phyloP scores from a whole-genome alignment of 2,113 vertebrate species.

The Chitala chitala region DNA sequence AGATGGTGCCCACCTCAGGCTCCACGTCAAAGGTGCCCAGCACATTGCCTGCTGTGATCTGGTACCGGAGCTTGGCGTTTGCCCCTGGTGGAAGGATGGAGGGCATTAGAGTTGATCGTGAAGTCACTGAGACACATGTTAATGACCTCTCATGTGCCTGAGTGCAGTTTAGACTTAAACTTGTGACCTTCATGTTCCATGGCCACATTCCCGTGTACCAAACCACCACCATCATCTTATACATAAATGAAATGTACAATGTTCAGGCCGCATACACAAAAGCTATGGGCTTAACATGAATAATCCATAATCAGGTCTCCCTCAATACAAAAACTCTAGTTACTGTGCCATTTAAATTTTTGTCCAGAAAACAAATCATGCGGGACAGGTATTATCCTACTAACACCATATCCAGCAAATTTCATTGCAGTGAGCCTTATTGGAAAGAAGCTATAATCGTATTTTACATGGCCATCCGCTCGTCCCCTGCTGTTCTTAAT shows the following conservation, averaged over 20 bases:
- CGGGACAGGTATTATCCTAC: conserved; percentile 1
- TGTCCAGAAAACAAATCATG: conserved; percentile 15
- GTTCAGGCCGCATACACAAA: background rate
- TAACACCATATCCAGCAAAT: conserved; percentile 1
- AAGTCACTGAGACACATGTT: background rate
- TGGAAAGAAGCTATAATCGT: conserved; percentile 5
- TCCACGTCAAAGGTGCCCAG: conserved; percentile 81
- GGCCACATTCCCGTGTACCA: background rate
- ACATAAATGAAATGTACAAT: background rate
- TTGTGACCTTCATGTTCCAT: background rate
- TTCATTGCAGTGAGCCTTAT: conserved; percentile 7
- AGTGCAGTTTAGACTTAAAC: background rate
- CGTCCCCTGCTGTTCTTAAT: conserved; percentile 6
- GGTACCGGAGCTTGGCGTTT: conserved; percentile 80
- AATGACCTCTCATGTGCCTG: background rate
- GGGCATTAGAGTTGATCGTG: background rate
- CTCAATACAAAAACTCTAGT: background rate
- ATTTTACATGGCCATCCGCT: background rate
- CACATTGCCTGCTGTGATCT: conserved; percentile 75
- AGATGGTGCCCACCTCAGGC: conserved; percentile 73
- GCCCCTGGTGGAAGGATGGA: conserved; percentile 56
- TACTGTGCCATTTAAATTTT: background rate
- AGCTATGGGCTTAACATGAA: background rate
- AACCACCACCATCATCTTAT: conserved; percentile 3
- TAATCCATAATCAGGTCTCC: background rate